phyloP scores from a whole-genome alignment of 1,140 invertebrate species.

The Platorchestia sp. region DNA sequence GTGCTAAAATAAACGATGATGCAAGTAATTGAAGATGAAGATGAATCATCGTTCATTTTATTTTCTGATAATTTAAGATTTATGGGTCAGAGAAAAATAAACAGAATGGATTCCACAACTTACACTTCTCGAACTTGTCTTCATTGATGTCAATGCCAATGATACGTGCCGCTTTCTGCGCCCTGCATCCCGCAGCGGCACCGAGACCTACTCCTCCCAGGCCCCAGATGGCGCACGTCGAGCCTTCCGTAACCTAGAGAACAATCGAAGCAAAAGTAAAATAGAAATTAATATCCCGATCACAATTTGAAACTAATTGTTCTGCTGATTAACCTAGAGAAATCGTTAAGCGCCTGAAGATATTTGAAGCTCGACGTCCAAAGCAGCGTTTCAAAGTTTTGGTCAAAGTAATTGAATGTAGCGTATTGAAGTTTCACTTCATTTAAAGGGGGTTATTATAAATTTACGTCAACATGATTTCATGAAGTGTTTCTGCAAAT shows the following conservation, averaged over 20 bases:
- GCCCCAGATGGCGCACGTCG: no score
- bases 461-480: no score
- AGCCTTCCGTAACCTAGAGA: constrained; percentile 94
- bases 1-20: no score
- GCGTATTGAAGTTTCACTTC: background rate
- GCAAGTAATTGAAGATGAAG: no score
- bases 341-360: background rate
- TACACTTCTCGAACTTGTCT: constrained; percentile 98
- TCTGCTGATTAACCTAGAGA: background rate
- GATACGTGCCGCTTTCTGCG: constrained; percentile 86
- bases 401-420: background rate
- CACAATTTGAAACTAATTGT: constrained; percentile 64
- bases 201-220: no score
- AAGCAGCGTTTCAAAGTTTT: background rate
- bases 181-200: constrained; percentile 92
- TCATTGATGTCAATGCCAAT: no score
- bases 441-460: no score
- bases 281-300: constrained; percentile 83
- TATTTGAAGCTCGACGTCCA: background rate
- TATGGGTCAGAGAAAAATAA: no score
- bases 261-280: constrained; percentile 96
- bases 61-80: no score
- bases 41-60: no score
- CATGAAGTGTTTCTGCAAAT: no score
- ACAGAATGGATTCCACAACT: no score